Percentiles rank a stretch among this genome's conserved stretches.
phyloP scores from a whole-genome alignment of 1,140 invertebrate species.

The Philaenus spumarius region DNA sequence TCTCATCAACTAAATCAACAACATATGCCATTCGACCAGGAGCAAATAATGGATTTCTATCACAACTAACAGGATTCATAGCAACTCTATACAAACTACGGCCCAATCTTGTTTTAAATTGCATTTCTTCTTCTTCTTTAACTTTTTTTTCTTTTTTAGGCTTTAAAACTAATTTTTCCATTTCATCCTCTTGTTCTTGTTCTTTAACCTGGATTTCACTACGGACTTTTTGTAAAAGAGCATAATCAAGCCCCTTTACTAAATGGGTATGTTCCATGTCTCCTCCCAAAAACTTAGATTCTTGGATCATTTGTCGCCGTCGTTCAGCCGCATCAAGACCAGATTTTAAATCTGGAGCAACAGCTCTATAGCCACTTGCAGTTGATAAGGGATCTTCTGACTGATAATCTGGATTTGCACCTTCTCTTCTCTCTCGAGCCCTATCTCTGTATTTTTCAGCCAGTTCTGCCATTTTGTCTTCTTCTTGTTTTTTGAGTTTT shows the following conservation, averaged over 20 bases:
- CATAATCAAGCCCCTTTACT: slow-evolving; percentile 99
- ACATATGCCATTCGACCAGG: slow-evolving; percentile 97
- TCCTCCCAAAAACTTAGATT: slow-evolving; percentile 99
- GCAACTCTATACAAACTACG: slow-evolving; percentile 59
- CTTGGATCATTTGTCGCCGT: slow-evolving; percentile 92
- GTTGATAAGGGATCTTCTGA: slow-evolving; percentile 80
- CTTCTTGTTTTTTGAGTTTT: slow-evolving; percentile 90
- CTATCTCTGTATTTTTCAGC: slow-evolving; percentile 91
- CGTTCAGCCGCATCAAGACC: slow-evolving; percentile 93
- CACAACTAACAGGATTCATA: slow-evolving; percentile 56
- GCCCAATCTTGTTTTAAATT: slow-evolving; percentile 72
- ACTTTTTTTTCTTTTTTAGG: slow-evolving; percentile 46
- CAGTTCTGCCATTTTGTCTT: slow-evolving; percentile 92
- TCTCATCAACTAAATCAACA: slow-evolving; percentile 89
- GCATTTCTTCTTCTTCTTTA: slow-evolving; percentile 63
- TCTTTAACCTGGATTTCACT: slow-evolving; percentile 77
- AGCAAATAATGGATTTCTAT: slow-evolving; percentile 90
- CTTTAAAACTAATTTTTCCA: slow-evolving; percentile 60
- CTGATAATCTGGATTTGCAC: slow-evolving; percentile 70
- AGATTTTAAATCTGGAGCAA: slow-evolving; percentile 91
- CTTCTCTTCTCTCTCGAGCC: slow-evolving; percentile 89
- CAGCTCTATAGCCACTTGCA: slow-evolving; percentile 86
- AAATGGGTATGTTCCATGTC: slow-evolving; percentile 99
- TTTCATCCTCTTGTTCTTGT: slow-evolving; percentile 75
- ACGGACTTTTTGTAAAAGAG: slow-evolving; percentile 91